A percentile compares a stretch with the other conserved stretches of the same genome.
These are phyloP conservation scores for Margarornis squamiger DNA, from an alignment of 2,797 vertebrate species.

Conservation along the genomic window DNA sequence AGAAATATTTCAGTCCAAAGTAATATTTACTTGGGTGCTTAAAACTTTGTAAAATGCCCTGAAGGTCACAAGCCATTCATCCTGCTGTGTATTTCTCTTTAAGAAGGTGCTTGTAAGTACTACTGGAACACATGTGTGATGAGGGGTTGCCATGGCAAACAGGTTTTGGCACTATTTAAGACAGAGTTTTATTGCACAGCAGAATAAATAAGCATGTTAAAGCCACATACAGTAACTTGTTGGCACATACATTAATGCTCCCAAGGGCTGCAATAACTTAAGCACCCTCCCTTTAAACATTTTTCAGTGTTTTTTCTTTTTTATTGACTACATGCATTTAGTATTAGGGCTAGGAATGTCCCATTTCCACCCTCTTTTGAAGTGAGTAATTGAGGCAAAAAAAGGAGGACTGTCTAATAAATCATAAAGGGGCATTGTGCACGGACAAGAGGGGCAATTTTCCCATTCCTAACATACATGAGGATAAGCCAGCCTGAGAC, in stretches of 20 bases:
- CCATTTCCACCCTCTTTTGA: conserved; percentile 59
- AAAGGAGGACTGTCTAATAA: conserved; percentile 45
- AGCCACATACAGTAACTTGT: conserved; percentile 71
- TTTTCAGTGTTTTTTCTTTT: conserved; percentile 63
- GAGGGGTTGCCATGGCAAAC: conserved; percentile 64
- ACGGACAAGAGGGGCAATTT: conserved; percentile 6
- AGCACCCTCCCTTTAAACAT: conserved; percentile 62
- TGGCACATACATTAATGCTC: conserved; percentile 71
- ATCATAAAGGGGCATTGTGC: conserved; percentile 53
- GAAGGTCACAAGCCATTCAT: conserved; percentile 30
- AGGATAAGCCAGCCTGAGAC: background rate
- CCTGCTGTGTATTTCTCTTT: conserved; percentile 53
- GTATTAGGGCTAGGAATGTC: conserved; percentile 63
- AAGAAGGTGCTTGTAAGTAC: conserved; percentile 59
- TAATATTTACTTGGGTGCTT: conserved; percentile 50
- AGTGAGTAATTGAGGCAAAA: conserved; percentile 54
- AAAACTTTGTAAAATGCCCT: conserved; percentile 42
- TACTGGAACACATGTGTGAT: conserved; percentile 37
- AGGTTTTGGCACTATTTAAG: conserved; percentile 67
- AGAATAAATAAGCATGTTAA: conserved; percentile 69
- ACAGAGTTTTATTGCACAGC: conserved; percentile 62
- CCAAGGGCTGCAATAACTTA: conserved; percentile 69
- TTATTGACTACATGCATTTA: conserved; percentile 73
- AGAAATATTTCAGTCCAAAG: conserved; percentile 24
- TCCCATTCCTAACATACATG: background rate